Base-by-base conservation (phyloP, 2,888 invertebrate genomes). In the Ariolimax columbianus region DNA sequence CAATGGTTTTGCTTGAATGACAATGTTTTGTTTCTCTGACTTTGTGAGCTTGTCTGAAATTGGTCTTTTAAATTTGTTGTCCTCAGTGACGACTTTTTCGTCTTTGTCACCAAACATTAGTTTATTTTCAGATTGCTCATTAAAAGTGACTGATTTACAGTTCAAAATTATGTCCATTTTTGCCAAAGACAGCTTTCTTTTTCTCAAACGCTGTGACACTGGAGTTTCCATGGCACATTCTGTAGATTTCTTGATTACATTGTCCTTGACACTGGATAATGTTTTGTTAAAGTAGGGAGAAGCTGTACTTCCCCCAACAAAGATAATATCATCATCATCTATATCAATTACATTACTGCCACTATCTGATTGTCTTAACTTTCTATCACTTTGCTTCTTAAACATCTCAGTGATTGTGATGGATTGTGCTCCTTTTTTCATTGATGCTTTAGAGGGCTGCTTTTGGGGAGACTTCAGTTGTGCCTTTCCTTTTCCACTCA, bases 151-250 rank as follows among this genome's bases (percentile, higher is more conserved):
- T 9, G 47, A 43, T 55, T 55, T 23, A 55, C 55, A 55, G 19
- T 55, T 55, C 55, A 55, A 55, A 55, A 55, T 19, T 23, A 55
- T 55, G 36, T 36, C 36, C 19, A n/a, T 9, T 38, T 36, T 80
- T 47, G 30, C 14, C 14, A 80, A 66, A 68, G 80, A 80, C 68
- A 80, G 26, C 33, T 80, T 80, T 68, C 80, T 43, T 80, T 80
- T 80, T 47, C 66, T 80, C 30, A 30, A 14, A 47, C 17, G 43
- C 14, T 30, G 38, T 33, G 47, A 40, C 17, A 26, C 66, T 19
- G 17, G 3, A 30, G 3, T 17, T 47, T 11, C 30, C 33, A 26
- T 1, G 11, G 68, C n/a, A 80, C 30, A 11, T 26, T 47, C 55
- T 17, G n/a, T 4, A 19, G 68, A 51, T 43, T 33, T 14, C 9